Base-by-base conservation (phyloP, 2,888 invertebrate genomes). In the Dolichopus griseipennis region DNA sequence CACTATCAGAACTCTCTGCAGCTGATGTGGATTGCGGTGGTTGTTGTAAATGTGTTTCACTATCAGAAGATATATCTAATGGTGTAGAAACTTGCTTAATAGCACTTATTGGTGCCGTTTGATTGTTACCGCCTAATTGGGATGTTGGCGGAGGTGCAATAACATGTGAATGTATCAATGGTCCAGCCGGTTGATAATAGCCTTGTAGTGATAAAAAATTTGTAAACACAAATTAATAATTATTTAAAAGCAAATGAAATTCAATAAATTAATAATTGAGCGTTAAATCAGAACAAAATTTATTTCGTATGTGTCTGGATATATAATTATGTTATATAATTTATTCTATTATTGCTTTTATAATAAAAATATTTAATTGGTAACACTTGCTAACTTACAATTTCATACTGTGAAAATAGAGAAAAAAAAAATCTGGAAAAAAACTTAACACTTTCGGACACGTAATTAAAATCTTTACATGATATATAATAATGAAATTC, bases 101-200 rank as follows among this genome's bases (percentile, higher is more conserved):
- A 4, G 73, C 77, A 6, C 68, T 64, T 61, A 68, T 61, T 64
- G 68, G 43, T 61, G 70, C 67, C 61, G 72, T 61, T 52, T 67
- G 68, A 62, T 27, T 12, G 66, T 68, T 1, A 41, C 65, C 41
- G n/a, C 65, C 62, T 68, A 73, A 73, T 66, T 74, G 73, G 2
- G n/a, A 20, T 67, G 73, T 68, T 67, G 72, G 73, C 69, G 75
- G 73, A 66, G 77, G 77, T 72, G 75, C 75, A 73, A 78, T 75
- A 71, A 86, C 85, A 73, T 85, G 84, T 75, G 89, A 87, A 74
- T 87, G 89, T 78, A 94, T 93, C 81, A 94, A 85, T 74, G 95
- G 94, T 72, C 94, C 94, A 75, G 94, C 93, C 75, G 94, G 94
- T 84, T 94, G 94, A 84, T 93, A 94, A 81, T 92, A 93, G 80